Base-by-base conservation (phyloP, 1,140 invertebrate species). In the Rhopalosiphum maidis region DNA sequence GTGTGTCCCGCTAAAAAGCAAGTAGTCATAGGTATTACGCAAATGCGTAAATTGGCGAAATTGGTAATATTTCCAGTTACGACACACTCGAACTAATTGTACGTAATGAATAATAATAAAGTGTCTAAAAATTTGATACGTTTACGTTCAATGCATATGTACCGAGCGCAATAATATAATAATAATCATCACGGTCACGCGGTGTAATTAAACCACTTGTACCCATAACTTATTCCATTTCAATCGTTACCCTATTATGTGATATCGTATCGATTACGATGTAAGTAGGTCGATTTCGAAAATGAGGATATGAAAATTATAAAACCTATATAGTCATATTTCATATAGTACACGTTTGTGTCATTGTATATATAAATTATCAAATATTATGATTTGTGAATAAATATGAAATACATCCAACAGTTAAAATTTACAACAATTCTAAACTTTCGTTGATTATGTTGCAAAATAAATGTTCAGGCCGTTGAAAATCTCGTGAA, bases 61-160 rank as follows among this genome's bases (percentile, higher is more conserved):
- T 60, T 30, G n/a, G 54, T 43, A 90, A 60, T 68, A 18, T 88
- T 21, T 41, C 2, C 15, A 43, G 41, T 90, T 90, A 43, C 89
- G 37, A 68, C 89, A 90, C 22, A 60, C 89, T 90, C 21, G 55
- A 90, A 90, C 89, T 90, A 68, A 90, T 90, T 90, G 51, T 90
- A 68, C 30, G 60, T 68, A 68, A 68, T 68, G 15, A 68, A 60
- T 30, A 68, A 68, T 60, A 37, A 54, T 51, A 37, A 54, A 55
- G 37, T 37, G 22, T n/a, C 35, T 37, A 51, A 55, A 89, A 54
- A 89, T 55, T 37, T 2, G 48, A 37, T 54, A 89, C 87, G 48
- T 89, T 37, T 22, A 22, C 82, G 85, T 86, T 86, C 60, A 68
- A 68, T 86, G 41, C 15, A 51, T 48, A 88, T 51, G 9, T 5